Evolutionary conservation across 2,113 vertebrate species (phyloP).

Genomic region (Syngnathoides biaculeatus): DNA sequence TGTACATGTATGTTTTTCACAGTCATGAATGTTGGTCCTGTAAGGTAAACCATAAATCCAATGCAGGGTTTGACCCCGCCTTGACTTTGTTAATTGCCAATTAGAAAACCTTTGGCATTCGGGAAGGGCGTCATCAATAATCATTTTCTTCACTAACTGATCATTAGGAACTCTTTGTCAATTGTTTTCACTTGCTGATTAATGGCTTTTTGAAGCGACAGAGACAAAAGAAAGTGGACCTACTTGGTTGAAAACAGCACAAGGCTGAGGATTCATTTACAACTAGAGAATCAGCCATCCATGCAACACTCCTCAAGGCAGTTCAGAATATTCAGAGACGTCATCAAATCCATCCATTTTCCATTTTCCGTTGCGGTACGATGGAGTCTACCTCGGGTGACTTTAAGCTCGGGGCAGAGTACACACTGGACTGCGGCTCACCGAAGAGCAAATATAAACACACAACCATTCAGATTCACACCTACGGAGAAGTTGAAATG

Average conservation of each 20-base stretch:
- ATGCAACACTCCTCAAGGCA: neutral
- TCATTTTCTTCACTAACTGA: neutral
- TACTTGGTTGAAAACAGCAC: neutral
- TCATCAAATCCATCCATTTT: neutral
- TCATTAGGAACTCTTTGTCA: too few relatives aligned
- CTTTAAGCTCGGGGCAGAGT: too few relatives aligned
- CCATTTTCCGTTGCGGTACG: neutral
- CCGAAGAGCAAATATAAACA: too few relatives aligned
- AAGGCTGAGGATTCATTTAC: neutral
- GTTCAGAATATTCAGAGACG: neutral
- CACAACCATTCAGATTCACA: too few relatives aligned
- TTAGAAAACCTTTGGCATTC: neutral
- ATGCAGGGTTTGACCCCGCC: too few relatives aligned
- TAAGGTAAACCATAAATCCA: too few relatives aligned
- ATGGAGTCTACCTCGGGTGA: too few relatives aligned
- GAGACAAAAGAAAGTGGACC: neutral
- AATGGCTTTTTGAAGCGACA: neutral
- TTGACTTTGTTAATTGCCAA: too few relatives aligned
- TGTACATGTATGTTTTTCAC: neutral
- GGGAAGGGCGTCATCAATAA: neutral
- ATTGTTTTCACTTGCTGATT: neutral
- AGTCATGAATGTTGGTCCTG: neutral
- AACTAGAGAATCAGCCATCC: neutral
- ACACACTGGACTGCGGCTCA: too few relatives aligned
- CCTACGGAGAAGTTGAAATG: too few relatives aligned